Evolutionary conservation across 1,140 invertebrate species (phyloP), one percentile per base, ranked within the genome.

Genomic region (Trichonephila clavata): DNA sequence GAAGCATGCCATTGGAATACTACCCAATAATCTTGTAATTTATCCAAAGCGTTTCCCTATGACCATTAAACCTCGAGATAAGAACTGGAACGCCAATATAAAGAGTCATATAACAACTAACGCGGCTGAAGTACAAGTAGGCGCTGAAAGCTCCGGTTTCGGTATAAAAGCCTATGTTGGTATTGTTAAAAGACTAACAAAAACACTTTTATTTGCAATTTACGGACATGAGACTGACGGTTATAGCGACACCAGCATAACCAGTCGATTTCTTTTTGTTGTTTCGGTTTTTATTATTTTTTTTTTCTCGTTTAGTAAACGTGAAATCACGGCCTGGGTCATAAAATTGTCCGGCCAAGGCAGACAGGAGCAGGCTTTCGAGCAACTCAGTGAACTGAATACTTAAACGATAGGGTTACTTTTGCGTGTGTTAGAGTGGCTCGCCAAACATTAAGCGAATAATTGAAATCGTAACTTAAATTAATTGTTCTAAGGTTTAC

Each of bases 171-270:
- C 59, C 61, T 63, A 81, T 93, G 50, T 87, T 87, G 21, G 59
- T 88, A 93, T 88, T 93, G 84, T 88, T 80, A 88, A 86, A 61
- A 93, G 83, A 87, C 80, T 92, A 80, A 86, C 91, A 92, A 92
- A 83, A 92, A 60, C 63, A 80, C 43, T 93, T 93, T 93, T 93
- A 93, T 87, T 93, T 88, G 92, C 92, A 88, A 63, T 93, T 87
- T 93, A 93, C 50, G 57, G 61, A 93, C 84, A 77, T 87, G 27
- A 87, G 92, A 88, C 65, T 88, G 92, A 93, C 92, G 92, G 84
- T 87, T 87, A 93, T 93, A 43, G 92, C 39, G 84, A 71, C 84
- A 80, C 84, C 60, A 81, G 43, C 61, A 80, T 80, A 93, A 86
- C 81, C 43, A 71, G 8, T 86, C 83, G 84, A 81, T 81, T 43